A percentile compares a stretch with the other conserved stretches of the same genome.
phyloP scores from a whole-genome alignment of 2,888 invertebrate genomes.

The Acanthococcus lagerstroemiae region DNA sequence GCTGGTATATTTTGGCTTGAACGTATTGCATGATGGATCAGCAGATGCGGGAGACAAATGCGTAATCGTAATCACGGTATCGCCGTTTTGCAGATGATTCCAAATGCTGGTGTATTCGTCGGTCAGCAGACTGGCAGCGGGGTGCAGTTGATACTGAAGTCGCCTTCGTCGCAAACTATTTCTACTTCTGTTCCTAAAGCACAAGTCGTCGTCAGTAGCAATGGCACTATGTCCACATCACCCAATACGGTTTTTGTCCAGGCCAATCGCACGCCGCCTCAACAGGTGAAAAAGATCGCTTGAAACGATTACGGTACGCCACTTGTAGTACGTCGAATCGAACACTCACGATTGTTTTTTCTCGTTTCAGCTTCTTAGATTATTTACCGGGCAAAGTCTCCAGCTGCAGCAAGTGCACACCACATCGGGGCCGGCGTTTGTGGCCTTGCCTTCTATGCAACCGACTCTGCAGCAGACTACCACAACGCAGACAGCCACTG shows the following conservation, averaged over 20 bases:
- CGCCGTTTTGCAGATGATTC: conserved; percentile 30
- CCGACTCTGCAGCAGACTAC: conserved; percentile 30
- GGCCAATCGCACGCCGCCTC: conserved; percentile 37
- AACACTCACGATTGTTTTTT: not conserved
- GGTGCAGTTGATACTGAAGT: conserved; percentile 59
- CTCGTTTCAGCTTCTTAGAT: conserved; percentile 38
- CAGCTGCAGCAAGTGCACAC: conserved; percentile 47
- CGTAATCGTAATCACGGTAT: not conserved
- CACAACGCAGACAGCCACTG: conserved; percentile 28
- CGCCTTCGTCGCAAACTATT: conserved; percentile 48
- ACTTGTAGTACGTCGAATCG: not conserved
- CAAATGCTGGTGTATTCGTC: conserved; percentile 44
- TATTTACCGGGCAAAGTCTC: conserved; percentile 41
- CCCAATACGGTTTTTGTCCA: conserved; percentile 36
- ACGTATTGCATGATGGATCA: too few species aligned
- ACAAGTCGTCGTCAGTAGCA: conserved; percentile 36
- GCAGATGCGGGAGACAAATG: too few species aligned
- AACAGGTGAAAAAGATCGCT: conserved; percentile 31
- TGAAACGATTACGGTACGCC: not conserved
- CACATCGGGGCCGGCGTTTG: conserved; percentile 44
- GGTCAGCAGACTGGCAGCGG: conserved; percentile 56
- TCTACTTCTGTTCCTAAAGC: conserved; percentile 40
- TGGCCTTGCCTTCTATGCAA: conserved; percentile 41
- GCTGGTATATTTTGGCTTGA: too few species aligned
- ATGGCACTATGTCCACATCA: conserved; percentile 32